Evolutionary conservation across 1,140 invertebrate genomes (phyloP).

Genomic region (Papilio machaon): DNA sequence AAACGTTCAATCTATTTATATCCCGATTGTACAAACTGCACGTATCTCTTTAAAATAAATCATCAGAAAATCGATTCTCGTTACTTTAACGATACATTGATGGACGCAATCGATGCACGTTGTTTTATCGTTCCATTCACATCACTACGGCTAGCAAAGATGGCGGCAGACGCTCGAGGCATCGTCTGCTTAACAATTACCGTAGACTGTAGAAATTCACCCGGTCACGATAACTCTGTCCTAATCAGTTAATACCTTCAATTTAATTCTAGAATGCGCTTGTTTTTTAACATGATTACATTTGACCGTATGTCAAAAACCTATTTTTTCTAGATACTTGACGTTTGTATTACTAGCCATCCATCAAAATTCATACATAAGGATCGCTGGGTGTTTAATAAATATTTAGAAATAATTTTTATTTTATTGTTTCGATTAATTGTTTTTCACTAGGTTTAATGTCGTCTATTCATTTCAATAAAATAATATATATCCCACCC

Average conservation of each 20-base stretch:
- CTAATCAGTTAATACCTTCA: neutral
- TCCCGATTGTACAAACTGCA: neutral
- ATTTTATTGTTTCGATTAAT: too few species aligned
- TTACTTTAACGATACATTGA: conserved; percentile 35
- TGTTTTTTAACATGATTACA: neutral
- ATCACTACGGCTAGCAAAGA: conserved; percentile 32
- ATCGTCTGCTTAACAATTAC: conserved; percentile 35
- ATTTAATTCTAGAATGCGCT: conserved; percentile 1
- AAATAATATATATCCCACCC: too few species aligned
- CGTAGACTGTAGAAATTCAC: conserved; percentile 10
- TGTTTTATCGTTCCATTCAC: conserved; percentile 40
- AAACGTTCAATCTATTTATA: neutral
- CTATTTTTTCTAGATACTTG: neutral
- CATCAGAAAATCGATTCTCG: conserved; percentile 19
- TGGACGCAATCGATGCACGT: conserved; percentile 17
- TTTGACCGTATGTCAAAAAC: neutral
- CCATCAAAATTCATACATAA: too few species aligned
- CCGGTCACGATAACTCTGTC: conserved; percentile 27
- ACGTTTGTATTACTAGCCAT: neutral
- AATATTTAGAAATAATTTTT: too few species aligned
- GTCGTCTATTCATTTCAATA: too few species aligned
- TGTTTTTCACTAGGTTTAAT: too few species aligned
- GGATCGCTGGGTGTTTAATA: too few species aligned
- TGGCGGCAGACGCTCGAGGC: conserved; percentile 25
- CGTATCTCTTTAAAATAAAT: conserved; percentile 14